Base-by-base conservation (phyloP, 2,113 vertebrate genomes). In the Hymenochirus boettgeri region DNA sequence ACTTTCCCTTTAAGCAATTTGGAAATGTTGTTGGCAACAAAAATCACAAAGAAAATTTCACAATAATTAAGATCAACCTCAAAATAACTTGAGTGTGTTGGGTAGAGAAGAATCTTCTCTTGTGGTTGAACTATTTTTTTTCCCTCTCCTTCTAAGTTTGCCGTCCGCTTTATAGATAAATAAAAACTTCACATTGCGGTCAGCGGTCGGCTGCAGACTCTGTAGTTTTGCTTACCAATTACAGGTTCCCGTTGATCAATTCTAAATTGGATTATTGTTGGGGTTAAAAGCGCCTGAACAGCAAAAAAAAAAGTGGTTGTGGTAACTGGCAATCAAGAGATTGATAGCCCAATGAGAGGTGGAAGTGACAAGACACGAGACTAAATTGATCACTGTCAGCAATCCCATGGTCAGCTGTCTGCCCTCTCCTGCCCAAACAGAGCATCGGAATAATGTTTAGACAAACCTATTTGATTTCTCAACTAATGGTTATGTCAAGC, bases 391-490 rank as follows among this genome's bases (percentile, higher is more conserved):
- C 87, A 86, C 84, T 89, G 89, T 89, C 89, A 90, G 82, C 83
- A 72, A 73, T 78, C 84, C 83, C 73, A 81, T 86, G 85, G 86
- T 86, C 85, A 83, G 80, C 86, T 71, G 81, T 85, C 88, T 88
- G 87, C 86, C 88, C 88, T 84, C 77, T 72, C 56, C 77, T 78
- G 86, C 83, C 86, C 87, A 82, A 79, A 82, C 79, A 72, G 79
- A 88, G 82, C 86, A 85, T 83, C 80, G 78, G 87, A 87, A 90
- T 89, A 90, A 89, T 89, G 88, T 88, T 90, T 87, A 89, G 88
- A 90, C 88, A 89, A 89, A 90, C 87, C 89, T 85, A 87, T 89
- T 88, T 88, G 88, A 90, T 90, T 90, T 88, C 78, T 78, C 82
- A 84, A 85, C 87, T 88, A 90, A 90, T 90, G 87, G 88, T 83